Conservation (phyloP, 2,888 invertebrate species). For the Deilephila elpenor region DNA sequence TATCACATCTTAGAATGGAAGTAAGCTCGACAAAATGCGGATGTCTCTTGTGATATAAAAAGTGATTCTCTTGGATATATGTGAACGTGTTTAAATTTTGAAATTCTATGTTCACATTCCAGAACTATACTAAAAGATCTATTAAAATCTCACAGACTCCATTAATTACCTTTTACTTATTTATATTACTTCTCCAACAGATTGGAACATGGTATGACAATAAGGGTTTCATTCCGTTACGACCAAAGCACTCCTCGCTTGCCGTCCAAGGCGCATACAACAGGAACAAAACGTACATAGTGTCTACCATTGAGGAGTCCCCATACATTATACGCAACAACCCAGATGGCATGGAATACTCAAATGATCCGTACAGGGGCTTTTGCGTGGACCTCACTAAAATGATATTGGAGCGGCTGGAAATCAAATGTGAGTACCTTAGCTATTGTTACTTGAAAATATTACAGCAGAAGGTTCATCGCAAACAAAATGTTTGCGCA, state of each 20-base stretch:
- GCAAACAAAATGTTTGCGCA: too few species aligned
- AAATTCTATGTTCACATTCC: too few species aligned
- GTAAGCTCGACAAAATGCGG: too few species aligned
- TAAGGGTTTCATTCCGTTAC: conserved; percentile 89
- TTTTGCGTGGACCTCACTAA: conserved; percentile 96
- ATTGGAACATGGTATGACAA: conserved; percentile 95
- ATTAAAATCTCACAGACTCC: too few species aligned
- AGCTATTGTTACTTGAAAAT: conserved; percentile 27
- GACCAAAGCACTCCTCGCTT: conserved; percentile 88
- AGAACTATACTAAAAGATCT: too few species aligned
- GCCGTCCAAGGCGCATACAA: conserved; percentile 88
- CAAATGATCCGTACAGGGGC: conserved; percentile 92
- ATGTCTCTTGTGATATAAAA: too few species aligned
- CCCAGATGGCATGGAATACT: conserved; percentile 86
- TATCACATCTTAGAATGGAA: too few species aligned
- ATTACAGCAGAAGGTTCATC: neutral
- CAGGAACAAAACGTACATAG: conserved; percentile 93
- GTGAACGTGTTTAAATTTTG: too few species aligned
- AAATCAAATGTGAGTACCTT: conserved; percentile 91
- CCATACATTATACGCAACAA: conserved; percentile 93
- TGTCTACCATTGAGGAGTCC: conserved; percentile 93
- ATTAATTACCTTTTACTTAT: neutral
- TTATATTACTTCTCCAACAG: conserved; percentile 59
- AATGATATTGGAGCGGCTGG: conserved; percentile 90
- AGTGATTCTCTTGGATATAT: too few species aligned